Conservation (phyloP, 2,888 invertebrate species). For the Leptopilina syphax region DNA sequence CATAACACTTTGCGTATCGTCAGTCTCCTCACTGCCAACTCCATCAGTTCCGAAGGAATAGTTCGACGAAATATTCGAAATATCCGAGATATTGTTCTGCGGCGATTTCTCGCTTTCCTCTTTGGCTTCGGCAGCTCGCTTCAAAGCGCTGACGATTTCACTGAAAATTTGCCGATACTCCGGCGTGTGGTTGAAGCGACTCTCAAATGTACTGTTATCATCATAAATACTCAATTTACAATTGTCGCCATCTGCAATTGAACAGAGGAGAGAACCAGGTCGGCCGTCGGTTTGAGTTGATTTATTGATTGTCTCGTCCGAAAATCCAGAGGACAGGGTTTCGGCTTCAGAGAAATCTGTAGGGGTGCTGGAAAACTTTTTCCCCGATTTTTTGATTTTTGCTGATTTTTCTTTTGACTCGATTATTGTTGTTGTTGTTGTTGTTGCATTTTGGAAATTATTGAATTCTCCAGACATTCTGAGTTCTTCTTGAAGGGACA, state of each 20-base stretch:
- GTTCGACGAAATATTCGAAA: conserved; percentile 10
- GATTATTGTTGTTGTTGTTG: neutral
- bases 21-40: conserved; percentile 82
- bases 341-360: conserved; percentile 91
- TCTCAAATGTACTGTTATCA: conserved; percentile 86
- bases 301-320: conserved; percentile 89
- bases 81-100: conserved; percentile 73
- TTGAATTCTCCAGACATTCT: conserved; percentile 86
- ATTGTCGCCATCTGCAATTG: conserved; percentile 91
- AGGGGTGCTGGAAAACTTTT: conserved; percentile 83
- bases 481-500: conserved; percentile 84
- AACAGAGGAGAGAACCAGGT: conserved; percentile 89
- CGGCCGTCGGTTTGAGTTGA: conserved; percentile 89
- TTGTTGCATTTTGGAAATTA: conserved; percentile 78
- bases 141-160: conserved; percentile 89
- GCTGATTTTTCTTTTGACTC: neutral
- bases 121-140: conserved; percentile 90
- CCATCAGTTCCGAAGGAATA: conserved; percentile 77
- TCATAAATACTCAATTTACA: conserved; percentile 92
- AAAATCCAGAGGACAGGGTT: conserved; percentile 90
- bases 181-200: conserved; percentile 88
- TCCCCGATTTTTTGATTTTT: conserved; percentile 44
- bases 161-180: conserved; percentile 89
- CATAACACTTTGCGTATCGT: conserved; percentile 86
- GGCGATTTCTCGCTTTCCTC: conserved; percentile 88